These are phyloP conservation scores for Choreutis nemorana DNA, from an alignment of 2,888 invertebrate genomes.

Conservation along the genomic window DNA sequence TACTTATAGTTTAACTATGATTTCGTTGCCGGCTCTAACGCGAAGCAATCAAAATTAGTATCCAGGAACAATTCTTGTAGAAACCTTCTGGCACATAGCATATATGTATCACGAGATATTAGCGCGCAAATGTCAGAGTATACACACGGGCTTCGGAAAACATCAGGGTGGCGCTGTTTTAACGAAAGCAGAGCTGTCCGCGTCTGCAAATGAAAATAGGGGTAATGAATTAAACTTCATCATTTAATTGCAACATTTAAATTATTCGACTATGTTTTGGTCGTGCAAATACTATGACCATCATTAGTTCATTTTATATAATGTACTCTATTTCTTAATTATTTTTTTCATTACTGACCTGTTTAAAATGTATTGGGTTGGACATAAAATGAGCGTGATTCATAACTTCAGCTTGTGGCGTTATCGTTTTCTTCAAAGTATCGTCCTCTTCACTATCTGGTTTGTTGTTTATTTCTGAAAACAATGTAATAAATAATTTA, in stretches of 20 bases:
- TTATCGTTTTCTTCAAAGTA: too few species aligned
- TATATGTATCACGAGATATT: conserved; percentile 80
- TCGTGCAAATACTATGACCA: too few species aligned
- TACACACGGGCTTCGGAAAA: conserved; percentile 86
- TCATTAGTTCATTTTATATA: too few species aligned
- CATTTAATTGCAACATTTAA: neutral
- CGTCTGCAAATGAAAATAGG: conserved; percentile 66
- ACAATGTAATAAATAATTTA: too few species aligned
- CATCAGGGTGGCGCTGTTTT: conserved; percentile 75
- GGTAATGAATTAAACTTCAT: too few species aligned
- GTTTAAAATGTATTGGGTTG: conserved; percentile 49
- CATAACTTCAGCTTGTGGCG: conserved; percentile 40
- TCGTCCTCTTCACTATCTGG: neutral
- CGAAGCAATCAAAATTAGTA: conserved; percentile 74
- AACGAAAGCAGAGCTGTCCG: conserved; percentile 81
- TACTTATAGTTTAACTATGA: too few species aligned
- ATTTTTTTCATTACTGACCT: conserved; percentile 32
- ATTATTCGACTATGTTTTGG: neutral
- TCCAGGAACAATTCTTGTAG: conserved; percentile 94
- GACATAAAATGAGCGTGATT: conserved; percentile 50
- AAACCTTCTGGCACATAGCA: conserved; percentile 84
- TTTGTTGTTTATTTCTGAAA: too few species aligned
- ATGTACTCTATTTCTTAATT: too few species aligned
- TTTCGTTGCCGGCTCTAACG: conserved; percentile 57
- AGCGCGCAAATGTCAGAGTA: conserved; percentile 91